These are phyloP conservation scores for Scaptomyza caliginosa DNA, from an alignment of 2,888 invertebrate genomes.

Conservation along the genomic window DNA sequence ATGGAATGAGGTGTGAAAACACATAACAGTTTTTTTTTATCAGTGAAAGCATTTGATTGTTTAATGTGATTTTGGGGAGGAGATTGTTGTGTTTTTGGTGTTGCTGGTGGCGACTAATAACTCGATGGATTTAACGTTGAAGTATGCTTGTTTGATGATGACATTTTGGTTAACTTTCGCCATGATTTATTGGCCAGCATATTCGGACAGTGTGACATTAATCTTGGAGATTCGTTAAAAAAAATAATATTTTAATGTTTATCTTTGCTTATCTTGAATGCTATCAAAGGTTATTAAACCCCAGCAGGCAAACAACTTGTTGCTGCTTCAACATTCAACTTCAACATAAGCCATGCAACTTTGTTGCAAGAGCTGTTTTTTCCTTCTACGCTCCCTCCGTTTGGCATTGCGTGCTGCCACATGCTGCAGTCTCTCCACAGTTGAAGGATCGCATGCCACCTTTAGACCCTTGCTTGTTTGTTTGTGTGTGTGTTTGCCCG, in stretches of 20 bases:
- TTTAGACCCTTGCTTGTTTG: conserved; percentile 36
- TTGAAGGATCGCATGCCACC: conserved; percentile 16
- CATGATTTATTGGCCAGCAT: conserved; percentile 76
- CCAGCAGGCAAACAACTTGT: conserved; percentile 11
- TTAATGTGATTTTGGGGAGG: conserved; percentile 32
- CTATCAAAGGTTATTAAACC: conserved; percentile 50
- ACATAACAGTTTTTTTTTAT: background rate
- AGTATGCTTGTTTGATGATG: conserved; percentile 39
- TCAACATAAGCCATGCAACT: conserved; percentile 38
- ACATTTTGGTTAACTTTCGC: conserved; percentile 68
- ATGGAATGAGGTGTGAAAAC: background rate
- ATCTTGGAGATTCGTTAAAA: conserved; percentile 51
- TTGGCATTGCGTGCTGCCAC: conserved; percentile 42
- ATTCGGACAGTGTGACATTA: conserved; percentile 63
- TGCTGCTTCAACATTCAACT: conserved; percentile 4
- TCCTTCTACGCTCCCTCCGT: conserved; percentile 12
- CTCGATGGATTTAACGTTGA: conserved; percentile 42
- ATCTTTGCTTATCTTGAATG: conserved; percentile 45
- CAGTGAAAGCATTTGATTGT: conserved; percentile 48
- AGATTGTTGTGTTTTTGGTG: conserved; percentile 1
- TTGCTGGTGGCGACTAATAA: conserved; percentile 45
- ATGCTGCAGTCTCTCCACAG: conserved; percentile 23
- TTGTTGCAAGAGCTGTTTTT: conserved; percentile 21
- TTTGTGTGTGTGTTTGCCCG: conserved; percentile 11
- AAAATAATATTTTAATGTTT: conserved; percentile 67